Percentiles rank a stretch among this genome's conserved stretches.
Evolutionary conservation across 2,113 vertebrate genomes (phyloP).

Genomic region (Microtus richardsoni): DNA sequence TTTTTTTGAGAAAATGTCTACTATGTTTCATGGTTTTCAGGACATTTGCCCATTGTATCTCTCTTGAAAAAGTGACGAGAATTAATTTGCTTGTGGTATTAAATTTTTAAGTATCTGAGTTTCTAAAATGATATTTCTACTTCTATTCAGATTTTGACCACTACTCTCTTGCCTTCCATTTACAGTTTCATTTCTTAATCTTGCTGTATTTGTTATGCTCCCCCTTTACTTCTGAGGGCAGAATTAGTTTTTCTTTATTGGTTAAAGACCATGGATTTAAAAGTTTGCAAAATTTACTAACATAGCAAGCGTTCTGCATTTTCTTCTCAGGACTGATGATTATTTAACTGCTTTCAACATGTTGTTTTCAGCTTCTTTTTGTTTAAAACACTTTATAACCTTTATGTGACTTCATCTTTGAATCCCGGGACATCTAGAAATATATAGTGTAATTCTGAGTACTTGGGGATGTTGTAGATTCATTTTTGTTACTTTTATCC

Average conservation of each 20-base stretch:
- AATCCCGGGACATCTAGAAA: not conserved
- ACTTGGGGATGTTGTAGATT: not conserved
- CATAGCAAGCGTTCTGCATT: not conserved
- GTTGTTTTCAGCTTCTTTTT: conserved; percentile 35
- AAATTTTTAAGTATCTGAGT: not conserved
- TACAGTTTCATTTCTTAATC: conserved; percentile 3
- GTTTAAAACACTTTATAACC: conserved; percentile 8
- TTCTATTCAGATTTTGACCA: not conserved
- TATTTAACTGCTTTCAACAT: not conserved
- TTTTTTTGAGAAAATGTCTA: not conserved
- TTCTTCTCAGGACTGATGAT: not conserved
- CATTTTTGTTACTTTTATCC: not conserved
- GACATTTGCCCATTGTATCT: not conserved
- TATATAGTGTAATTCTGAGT: not conserved
- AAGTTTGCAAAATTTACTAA: not conserved
- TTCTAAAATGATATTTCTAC: not conserved
- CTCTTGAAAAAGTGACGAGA: not conserved
- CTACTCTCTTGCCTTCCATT: not conserved
- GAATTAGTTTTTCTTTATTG: not conserved
- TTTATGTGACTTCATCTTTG: not conserved
- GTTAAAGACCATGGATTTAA: not conserved
- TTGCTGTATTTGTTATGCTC: not conserved
- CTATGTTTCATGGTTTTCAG: not conserved
- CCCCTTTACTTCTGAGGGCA: not conserved
- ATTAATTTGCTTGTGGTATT: not conserved